Evolutionary conservation across 1,140 invertebrate species (phyloP).

Genomic region (Drosophila suzukii): DNA sequence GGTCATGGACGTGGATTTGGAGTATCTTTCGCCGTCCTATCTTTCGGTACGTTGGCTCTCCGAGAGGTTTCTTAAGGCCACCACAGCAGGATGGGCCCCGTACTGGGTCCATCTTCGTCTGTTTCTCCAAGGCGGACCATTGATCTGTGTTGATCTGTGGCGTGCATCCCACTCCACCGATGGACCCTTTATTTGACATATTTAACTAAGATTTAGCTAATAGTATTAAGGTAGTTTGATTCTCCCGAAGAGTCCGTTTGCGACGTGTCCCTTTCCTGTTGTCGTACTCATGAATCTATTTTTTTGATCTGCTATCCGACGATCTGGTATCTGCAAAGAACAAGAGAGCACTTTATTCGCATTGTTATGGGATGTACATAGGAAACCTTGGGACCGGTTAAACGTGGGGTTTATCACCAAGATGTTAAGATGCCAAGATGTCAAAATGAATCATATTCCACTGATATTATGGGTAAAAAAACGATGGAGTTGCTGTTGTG

Average conservation of each 20-base stretch:
- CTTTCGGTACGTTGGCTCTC: constrained; percentile 28
- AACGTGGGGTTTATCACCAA: constrained; percentile 5
- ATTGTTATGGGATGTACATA: not conserved
- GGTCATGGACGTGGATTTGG: constrained; percentile 9
- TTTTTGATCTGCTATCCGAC: constrained; percentile 19
- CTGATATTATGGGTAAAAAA: not conserved
- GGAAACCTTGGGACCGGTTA: constrained; percentile 6
- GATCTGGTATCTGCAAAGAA: constrained; percentile 25
- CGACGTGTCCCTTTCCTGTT: constrained; percentile 33
- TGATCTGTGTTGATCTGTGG: constrained; percentile 13
- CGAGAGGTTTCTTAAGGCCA: not conserved
- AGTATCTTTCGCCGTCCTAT: constrained; percentile 19
- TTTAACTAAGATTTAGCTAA: constrained; percentile 50
- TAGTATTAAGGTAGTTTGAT: constrained; percentile 41
- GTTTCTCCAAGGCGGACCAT: constrained; percentile 6
- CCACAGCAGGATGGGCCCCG: not conserved
- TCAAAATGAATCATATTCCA: constrained; percentile 12
- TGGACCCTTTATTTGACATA: constrained; percentile 38
- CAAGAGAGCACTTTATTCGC: constrained; percentile 3
- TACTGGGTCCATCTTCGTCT: not conserved
- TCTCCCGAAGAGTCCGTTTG: constrained; percentile 35
- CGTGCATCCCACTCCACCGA: constrained; percentile 27
- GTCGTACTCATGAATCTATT: constrained; percentile 50
- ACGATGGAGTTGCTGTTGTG: not conserved
- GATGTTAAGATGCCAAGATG: not conserved